These are phyloP conservation scores for Drepanosiphum platanoidis DNA, from an alignment of 2,888 invertebrate genomes.

Conservation along the genomic window DNA sequence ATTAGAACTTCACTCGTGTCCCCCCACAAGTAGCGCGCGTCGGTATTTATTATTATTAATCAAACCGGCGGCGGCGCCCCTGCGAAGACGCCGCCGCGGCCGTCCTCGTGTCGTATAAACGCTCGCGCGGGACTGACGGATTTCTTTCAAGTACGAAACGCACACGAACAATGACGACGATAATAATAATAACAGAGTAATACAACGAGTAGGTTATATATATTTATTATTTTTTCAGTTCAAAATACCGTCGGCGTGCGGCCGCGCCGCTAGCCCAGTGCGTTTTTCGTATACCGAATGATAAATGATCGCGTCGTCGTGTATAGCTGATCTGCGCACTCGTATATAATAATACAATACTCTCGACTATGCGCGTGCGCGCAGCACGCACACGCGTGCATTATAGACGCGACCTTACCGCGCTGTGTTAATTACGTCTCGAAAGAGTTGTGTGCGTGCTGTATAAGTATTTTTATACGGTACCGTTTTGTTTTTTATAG, in stretches of 20 bases:
- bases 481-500: constrained; percentile 34
- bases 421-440: constrained; percentile 43
- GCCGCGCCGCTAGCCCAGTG: too few relatives aligned
- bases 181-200: constrained; percentile 20
- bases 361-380: not conserved
- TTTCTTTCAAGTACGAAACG: constrained; percentile 40
- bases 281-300: constrained; percentile 29
- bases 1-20: constrained; percentile 34
- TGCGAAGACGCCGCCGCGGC: not conserved
- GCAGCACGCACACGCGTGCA: not conserved
- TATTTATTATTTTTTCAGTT: too few relatives aligned
- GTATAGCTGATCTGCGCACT: not conserved
- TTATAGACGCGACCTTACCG: not conserved
- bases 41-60: constrained; percentile 51
- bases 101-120: not conserved
- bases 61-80: constrained; percentile 18
- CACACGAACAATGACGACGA: constrained; percentile 20
- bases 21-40: too few relatives aligned
- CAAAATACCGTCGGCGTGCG: constrained; percentile 21
- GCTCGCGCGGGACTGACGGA: constrained; percentile 41
- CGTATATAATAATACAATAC: constrained; percentile 9
- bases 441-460: not conserved
- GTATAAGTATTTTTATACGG: not conserved
- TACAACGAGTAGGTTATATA: not conserved
- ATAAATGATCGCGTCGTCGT: constrained; percentile 33